Base-by-base conservation (phyloP, 2,113 vertebrate species). In the Nibea coibor region DNA sequence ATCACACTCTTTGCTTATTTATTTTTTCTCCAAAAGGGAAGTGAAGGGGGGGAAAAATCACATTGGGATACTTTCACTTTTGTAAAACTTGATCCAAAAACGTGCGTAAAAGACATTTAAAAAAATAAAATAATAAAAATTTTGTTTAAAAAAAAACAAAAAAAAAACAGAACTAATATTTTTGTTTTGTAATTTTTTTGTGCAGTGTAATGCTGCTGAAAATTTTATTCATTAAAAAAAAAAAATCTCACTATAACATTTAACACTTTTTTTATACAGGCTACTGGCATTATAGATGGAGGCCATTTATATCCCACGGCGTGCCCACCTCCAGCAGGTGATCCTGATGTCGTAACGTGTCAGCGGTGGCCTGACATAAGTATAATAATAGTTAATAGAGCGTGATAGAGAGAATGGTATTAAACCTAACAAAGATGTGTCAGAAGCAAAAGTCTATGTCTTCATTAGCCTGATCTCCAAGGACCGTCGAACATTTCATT, bases 401-500 rank as follows among this genome's bases (percentile, higher is more conserved):
- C 97, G 94, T 96, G 95, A 94, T 96, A 94, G 85, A 92, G 87
- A 93, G 96, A 96, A 96, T 96, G 94, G 96, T 94, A 97, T 97
- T 97, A 96, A 96, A 97, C 95, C 96, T 95, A 96, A 95, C 93
- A 96, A 96, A 96, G 96, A 96, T 95, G 95, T 95, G 94, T 95
- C 95, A 95, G 90, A 95, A 96, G 91, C 92, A 95, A 96, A 97
- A 96, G 95, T 96, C 96, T 95, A 95, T 95, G 96, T 96, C 96
- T 97, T 98, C 98, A 99, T 99, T 98, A 98, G 97, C 94, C 92
- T 92, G 93, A 97, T 97, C 96, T 97, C 96, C 95, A 94, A 97
- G 97, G 96, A 96, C 96, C 97, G 95, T 94, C 95, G 95, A 97
- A 97, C 96, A 97, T 98, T 99, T 98, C 97, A 99, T 98, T 99